Evolutionary conservation across 2,113 vertebrate species (phyloP).

Genomic region (Hemibagrus wyckioides): DNA sequence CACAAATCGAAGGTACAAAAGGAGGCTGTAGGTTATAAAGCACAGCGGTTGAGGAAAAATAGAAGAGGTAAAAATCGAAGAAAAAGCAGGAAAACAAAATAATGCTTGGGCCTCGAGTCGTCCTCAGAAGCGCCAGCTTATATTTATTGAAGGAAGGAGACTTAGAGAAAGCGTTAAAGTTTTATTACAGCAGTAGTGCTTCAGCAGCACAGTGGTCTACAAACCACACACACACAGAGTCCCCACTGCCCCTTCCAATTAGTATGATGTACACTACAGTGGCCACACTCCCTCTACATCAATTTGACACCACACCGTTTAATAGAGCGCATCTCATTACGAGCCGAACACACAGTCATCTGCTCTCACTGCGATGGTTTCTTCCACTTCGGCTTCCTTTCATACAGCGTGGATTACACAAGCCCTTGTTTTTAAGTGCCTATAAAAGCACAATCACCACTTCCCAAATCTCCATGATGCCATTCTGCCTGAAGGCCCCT

Average conservation of each 20-base stretch:
- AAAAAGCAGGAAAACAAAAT: background rate
- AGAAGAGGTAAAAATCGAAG: background rate
- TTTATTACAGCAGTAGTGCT: conserved; percentile 19
- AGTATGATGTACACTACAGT: conserved; percentile 17
- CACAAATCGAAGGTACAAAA: background rate
- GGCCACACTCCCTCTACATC: background rate
- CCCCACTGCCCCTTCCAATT: conserved; percentile 23
- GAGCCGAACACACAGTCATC: background rate
- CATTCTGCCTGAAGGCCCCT: conserved; percentile 11
- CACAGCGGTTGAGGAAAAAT: background rate
- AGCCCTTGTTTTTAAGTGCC: conserved; percentile 22
- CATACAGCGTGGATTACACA: background rate
- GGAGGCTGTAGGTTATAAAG: background rate
- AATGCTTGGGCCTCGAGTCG: background rate
- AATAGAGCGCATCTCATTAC: background rate
- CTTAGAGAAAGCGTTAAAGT: background rate
- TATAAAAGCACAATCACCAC: conserved; percentile 30
- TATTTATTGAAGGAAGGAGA: background rate
- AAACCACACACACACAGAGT: background rate
- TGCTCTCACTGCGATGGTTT: background rate
- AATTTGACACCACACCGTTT: background rate
- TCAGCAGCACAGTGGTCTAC: background rate
- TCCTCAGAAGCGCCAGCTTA: conserved; percentile 6
- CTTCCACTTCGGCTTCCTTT: background rate
- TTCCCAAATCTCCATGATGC: conserved; percentile 4